These are phyloP conservation scores for Gila orcuttii DNA, from an alignment of 2,113 vertebrate genomes.

Conservation along the genomic window DNA sequence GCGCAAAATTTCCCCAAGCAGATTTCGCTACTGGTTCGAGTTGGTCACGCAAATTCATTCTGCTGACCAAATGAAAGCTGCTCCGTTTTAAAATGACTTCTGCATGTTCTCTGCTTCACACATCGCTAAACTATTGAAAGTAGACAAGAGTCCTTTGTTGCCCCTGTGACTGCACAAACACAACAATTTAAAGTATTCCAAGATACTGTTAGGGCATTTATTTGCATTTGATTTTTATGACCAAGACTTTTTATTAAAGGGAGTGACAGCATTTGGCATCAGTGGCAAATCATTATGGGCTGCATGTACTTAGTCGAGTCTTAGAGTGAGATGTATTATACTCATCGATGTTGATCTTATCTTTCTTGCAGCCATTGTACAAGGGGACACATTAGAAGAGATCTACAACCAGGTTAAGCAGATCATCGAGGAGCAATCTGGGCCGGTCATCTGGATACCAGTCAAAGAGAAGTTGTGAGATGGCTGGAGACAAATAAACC, in stretches of 20 bases:
- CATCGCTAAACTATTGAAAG: too few relatives aligned
- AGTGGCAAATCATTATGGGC: background rate
- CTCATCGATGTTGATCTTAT: background rate
- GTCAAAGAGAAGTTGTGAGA: slow-evolving; percentile 83
- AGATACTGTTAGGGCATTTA: background rate
- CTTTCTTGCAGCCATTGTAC: slow-evolving; percentile 87
- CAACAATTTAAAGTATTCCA: background rate
- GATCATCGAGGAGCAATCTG: slow-evolving; percentile 96
- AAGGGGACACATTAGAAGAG: slow-evolving; percentile 92
- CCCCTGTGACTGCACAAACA: too few relatives aligned
- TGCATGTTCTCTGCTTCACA: too few relatives aligned
- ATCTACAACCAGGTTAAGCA: slow-evolving; percentile 96
- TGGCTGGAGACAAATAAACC: slow-evolving; percentile 53
- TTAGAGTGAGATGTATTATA: background rate
- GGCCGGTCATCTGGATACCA: slow-evolving; percentile 95
- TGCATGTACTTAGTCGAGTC: background rate
- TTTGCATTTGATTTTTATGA: background rate
- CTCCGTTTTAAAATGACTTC: too few relatives aligned
- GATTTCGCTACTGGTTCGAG: background rate
- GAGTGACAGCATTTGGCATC: background rate
- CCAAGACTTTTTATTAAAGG: background rate
- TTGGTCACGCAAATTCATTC: background rate
- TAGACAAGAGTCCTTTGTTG: too few relatives aligned
- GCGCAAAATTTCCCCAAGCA: background rate
- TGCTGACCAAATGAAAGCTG: too few relatives aligned